phyloP scores from a whole-genome alignment of 2,888 invertebrate genomes.

The Seladonia tumulorum region DNA sequence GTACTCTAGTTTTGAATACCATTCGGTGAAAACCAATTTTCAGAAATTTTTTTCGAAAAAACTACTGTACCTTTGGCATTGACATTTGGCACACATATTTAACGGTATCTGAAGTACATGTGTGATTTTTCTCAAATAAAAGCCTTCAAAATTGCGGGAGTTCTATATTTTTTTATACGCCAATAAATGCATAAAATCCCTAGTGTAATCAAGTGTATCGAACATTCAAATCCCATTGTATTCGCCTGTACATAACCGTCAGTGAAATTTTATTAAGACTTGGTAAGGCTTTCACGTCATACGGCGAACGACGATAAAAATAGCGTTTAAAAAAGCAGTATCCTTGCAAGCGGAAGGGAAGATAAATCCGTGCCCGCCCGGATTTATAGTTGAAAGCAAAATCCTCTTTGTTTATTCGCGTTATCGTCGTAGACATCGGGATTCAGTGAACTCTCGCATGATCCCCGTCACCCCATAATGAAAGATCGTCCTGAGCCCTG shows the following conservation, averaged over 20 bases:
- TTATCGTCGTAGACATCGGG: constrained; percentile 17
- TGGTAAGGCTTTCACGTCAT: background rate
- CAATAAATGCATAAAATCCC: too few relatives aligned
- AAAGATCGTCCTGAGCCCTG: constrained; percentile 32
- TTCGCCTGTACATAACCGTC: background rate
- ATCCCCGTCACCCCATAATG: constrained; percentile 29
- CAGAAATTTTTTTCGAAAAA: background rate
- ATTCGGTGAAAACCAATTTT: background rate
- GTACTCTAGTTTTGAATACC: background rate
- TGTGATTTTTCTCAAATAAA: too few relatives aligned
- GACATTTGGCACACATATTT: background rate
- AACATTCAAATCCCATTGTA: too few relatives aligned
- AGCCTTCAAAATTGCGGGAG: too few relatives aligned
- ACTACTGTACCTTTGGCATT: background rate
- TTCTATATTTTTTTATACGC: too few relatives aligned
- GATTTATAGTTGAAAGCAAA: constrained; percentile 44
- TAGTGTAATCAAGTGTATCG: too few relatives aligned
- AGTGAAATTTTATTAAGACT: background rate
- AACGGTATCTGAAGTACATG: too few relatives aligned
- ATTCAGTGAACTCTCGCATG: constrained; percentile 28
- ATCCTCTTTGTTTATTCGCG: constrained; percentile 43
- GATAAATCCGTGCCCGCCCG: background rate
- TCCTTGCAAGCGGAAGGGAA: background rate
- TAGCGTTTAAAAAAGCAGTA: background rate
- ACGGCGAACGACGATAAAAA: background rate